Percentiles rank a stretch among this genome's conserved stretches.
phyloP scores from a whole-genome alignment of 2,797 vertebrate species.

The Enteromius anoplus region DNA sequence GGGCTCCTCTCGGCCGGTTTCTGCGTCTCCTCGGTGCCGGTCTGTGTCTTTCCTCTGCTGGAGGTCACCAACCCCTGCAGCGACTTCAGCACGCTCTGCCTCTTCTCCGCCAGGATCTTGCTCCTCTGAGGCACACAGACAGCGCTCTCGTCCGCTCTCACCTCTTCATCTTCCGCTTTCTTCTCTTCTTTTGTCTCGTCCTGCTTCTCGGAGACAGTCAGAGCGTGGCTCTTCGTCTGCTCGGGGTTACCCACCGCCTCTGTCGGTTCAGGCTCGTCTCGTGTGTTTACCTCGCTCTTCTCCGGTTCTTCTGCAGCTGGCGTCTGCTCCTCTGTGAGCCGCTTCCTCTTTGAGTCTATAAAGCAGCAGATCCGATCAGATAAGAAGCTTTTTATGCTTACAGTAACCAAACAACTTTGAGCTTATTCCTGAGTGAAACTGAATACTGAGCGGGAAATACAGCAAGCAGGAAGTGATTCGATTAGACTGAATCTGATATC shows the following conservation, averaged over 20 bases:
- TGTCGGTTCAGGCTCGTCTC: neutral
- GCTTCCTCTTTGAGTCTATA: conserved; percentile 28
- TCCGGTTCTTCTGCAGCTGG: neutral
- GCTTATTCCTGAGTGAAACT: neutral
- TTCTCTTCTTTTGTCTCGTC: neutral
- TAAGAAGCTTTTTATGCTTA: neutral
- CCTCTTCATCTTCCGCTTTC: neutral
- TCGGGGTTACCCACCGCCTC: neutral
- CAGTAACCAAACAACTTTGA: neutral
- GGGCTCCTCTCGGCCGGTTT: neutral
- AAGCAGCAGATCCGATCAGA: neutral
- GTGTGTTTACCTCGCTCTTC: neutral
- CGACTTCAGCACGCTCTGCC: conserved; percentile 70
- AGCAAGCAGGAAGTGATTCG: neutral
- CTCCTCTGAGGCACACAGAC: conserved; percentile 56
- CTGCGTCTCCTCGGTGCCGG: neutral
- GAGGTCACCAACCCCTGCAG: conserved; percentile 71
- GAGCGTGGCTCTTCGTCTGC: neutral
- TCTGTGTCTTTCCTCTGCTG: conserved; percentile 31
- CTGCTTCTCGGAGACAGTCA: neutral
- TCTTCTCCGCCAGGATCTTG: conserved; percentile 62
- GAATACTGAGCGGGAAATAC: neutral
- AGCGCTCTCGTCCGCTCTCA: neutral
- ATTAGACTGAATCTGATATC: neutral
- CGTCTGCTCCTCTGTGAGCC: neutral